phyloP scores from a whole-genome alignment of 2,113 vertebrate genomes.

The Lutjanus erythropterus region DNA sequence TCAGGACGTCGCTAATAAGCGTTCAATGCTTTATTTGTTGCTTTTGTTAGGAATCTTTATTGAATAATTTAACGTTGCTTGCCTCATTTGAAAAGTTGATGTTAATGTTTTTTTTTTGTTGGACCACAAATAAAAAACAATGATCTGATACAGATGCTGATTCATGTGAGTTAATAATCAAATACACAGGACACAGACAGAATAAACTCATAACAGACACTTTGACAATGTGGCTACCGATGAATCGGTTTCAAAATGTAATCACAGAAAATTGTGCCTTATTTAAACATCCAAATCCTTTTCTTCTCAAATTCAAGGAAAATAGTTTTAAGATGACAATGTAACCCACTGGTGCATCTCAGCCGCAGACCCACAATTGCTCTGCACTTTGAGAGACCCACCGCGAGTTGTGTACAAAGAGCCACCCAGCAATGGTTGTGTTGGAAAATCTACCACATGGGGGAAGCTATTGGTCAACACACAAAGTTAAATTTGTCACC shows the following conservation, averaged over 20 bases:
- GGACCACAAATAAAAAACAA: neutral
- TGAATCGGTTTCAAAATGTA: conserved; percentile 31
- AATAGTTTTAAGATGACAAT: conserved; percentile 45
- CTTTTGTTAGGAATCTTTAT: neutral
- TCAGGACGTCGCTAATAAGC: neutral
- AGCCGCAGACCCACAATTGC: conserved; percentile 52
- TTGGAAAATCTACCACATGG: conserved; percentile 44
- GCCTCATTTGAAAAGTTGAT: neutral
- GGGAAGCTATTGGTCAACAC: conserved; percentile 11
- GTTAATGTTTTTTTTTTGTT: neutral
- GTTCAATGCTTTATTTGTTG: neutral
- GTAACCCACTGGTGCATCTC: conserved; percentile 31
- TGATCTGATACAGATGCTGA: neutral
- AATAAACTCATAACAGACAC: too few species aligned
- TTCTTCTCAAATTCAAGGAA: conserved; percentile 34
- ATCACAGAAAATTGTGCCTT: conserved; percentile 30
- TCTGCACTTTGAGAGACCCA: conserved; percentile 55
- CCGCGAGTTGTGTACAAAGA: conserved; percentile 63
- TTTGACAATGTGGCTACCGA: neutral
- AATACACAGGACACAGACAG: conserved; percentile 3
- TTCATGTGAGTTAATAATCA: neutral
- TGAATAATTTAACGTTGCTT: neutral
- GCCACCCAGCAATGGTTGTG: conserved; percentile 41
- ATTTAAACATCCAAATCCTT: conserved; percentile 50
- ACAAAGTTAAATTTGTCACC: conserved; percentile 20